Percentiles rank a stretch among this genome's conserved stretches.
phyloP scores from a whole-genome alignment of 37 sponge, comb jelly and placozoan genomes.

The Beroe forskalii region DNA sequence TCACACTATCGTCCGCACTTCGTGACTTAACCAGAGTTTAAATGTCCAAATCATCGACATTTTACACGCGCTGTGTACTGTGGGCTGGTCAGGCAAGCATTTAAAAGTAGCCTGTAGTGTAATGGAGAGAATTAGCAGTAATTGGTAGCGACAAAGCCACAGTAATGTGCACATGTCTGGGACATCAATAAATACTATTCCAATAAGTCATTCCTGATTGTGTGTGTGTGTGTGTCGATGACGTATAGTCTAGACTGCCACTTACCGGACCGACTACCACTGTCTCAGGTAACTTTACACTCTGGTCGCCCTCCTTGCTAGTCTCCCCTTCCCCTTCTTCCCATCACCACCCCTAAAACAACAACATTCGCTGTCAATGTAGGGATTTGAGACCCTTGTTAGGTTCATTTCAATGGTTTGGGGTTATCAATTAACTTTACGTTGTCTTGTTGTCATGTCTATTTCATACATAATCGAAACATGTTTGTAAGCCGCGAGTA shows the following conservation, averaged over 20 bases:
- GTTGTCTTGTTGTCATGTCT: neutral
- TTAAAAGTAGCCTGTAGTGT: no score
- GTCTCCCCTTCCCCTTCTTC: no score
- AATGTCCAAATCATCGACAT: no score
- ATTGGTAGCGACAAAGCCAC: constrained; percentile 48
- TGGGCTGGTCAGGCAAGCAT: no score
- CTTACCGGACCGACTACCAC: neutral
- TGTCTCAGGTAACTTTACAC: no score
- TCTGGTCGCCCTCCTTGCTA: no score
- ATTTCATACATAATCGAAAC: neutral
- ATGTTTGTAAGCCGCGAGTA: neutral
- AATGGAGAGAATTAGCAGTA: neutral
- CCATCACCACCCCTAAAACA: neutral
- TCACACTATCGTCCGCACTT: no score
- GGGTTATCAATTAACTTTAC: neutral
- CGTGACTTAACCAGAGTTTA: no score
- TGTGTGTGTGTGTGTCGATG: neutral
- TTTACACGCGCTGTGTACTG: no score
- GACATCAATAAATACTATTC: neutral
- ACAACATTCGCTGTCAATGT: neutral
- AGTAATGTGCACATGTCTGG: constrained; percentile 5
- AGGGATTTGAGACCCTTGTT: neutral
- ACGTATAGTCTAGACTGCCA: neutral
- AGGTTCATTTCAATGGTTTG: neutral
- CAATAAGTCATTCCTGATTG: neutral